Conservation (phyloP, 2,113 vertebrate genomes). For the Phocoena phocoena region DNA sequence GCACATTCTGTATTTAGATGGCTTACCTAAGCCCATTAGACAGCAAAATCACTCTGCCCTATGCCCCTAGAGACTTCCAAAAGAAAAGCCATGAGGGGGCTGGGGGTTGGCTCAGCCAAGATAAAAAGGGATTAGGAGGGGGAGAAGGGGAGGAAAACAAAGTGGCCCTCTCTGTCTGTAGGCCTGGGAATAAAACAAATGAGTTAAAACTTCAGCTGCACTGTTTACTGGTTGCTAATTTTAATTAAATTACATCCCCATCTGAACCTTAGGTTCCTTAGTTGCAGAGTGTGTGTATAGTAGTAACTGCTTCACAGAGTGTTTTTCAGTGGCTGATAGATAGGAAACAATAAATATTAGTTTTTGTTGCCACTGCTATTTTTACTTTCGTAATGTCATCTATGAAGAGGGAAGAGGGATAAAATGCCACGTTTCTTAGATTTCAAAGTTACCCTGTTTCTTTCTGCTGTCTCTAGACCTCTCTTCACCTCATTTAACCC, state of each 20-base stretch:
- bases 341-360: not conserved
- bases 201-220: not conserved
- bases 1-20: conserved; percentile 78
- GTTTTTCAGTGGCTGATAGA: not conserved
- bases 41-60: not conserved
- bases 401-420: not conserved
- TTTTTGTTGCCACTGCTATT: not conserved
- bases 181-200: not conserved
- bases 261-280: not conserved
- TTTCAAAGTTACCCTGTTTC: not conserved
- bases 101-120: not conserved
- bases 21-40: conserved; percentile 74
- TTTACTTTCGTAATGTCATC: not conserved
- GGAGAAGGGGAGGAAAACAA: not conserved
- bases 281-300: not conserved
- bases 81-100: not conserved
- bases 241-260: not conserved
- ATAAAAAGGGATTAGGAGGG: not conserved
- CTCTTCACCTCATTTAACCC: not conserved
- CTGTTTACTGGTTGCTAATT: not conserved
- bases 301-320: not conserved
- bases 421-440: not conserved
- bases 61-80: conserved; percentile 59
- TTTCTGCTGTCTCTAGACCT: not conserved
- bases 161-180: not conserved